Conservation (phyloP, 2,888 invertebrate species). For the Julus scanicus region DNA sequence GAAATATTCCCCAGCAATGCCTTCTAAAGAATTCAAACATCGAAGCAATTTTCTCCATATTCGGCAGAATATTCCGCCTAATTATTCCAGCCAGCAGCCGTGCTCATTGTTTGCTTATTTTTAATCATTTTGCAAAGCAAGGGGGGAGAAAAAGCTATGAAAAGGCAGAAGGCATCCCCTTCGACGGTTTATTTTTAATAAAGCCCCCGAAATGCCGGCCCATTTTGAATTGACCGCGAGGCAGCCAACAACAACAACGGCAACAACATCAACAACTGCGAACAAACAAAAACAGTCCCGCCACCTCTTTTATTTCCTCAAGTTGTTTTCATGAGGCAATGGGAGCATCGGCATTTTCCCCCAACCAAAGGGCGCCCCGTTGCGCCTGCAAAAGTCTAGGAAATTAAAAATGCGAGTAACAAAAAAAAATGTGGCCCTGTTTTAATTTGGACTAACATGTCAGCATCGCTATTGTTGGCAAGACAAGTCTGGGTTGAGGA, state of each 20-base stretch:
- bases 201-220: constrained; percentile 17
- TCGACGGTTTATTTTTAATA: not conserved
- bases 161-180: not conserved
- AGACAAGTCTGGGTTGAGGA: not conserved
- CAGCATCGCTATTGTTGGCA: not conserved
- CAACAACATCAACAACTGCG: constrained; percentile 5
- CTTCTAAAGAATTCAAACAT: not conserved
- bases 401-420: not conserved
- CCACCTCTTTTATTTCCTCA: constrained; percentile 15
- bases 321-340: not conserved
- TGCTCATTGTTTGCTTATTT: constrained; percentile 1
- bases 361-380: not conserved
- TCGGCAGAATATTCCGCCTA: not conserved
- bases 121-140: constrained; percentile 24
- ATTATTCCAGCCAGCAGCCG: constrained; percentile 1
- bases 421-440: not conserved
- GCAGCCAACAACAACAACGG: constrained; percentile 17
- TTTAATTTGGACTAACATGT: not conserved
- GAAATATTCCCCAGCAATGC: not conserved
- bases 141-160: not conserved
- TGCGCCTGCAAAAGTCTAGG: not conserved
- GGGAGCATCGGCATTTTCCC: not conserved
- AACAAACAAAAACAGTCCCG: not conserved
- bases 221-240: constrained; percentile 38
- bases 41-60: constrained; percentile 4